Conservation (phyloP, 2,113 vertebrate genomes). For the Sisor rabdophorus region DNA sequence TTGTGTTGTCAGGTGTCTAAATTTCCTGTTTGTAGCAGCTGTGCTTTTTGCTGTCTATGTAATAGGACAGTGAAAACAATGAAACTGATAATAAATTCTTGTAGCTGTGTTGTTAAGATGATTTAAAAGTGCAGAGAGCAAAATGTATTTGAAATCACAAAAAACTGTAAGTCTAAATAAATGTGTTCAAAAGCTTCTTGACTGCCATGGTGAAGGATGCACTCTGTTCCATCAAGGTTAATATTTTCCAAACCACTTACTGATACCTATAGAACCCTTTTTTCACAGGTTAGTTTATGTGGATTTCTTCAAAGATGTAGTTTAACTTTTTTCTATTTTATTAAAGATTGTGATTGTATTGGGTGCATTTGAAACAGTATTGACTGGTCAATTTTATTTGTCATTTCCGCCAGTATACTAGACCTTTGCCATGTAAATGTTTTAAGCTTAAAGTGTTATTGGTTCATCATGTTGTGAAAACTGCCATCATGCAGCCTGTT, state of each 20-base stretch:
- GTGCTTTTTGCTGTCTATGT: slow-evolving; percentile 54
- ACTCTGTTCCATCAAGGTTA: slow-evolving; percentile 27
- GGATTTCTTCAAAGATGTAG: neutral
- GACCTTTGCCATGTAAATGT: slow-evolving; percentile 47
- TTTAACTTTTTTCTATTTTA: slow-evolving; percentile 9
- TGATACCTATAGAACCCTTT: neutral
- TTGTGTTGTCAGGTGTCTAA: slow-evolving; percentile 57
- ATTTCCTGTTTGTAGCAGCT: slow-evolving; percentile 58
- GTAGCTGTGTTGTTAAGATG: slow-evolving; percentile 18
- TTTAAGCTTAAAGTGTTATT: slow-evolving; percentile 34
- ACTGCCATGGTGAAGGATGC: slow-evolving; percentile 7
- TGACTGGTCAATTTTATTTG: slow-evolving; percentile 40
- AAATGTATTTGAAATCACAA: slow-evolving; percentile 24
- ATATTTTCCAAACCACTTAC: neutral
- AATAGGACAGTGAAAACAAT: slow-evolving; percentile 34
- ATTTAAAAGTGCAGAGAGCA: slow-evolving; percentile 6
- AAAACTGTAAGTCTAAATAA: neutral
- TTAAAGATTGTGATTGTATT: slow-evolving; percentile 27
- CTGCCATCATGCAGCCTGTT: slow-evolving; percentile 34
- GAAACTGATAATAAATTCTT: slow-evolving; percentile 34
- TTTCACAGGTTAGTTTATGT: neutral
- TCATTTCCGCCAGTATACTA: slow-evolving; percentile 37
- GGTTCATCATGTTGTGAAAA: slow-evolving; percentile 35
- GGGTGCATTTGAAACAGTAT: slow-evolving; percentile 20
- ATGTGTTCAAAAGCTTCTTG: slow-evolving; percentile 21